Conservation (phyloP, 2,888 invertebrate genomes). For the Onchidella celtica region DNA sequence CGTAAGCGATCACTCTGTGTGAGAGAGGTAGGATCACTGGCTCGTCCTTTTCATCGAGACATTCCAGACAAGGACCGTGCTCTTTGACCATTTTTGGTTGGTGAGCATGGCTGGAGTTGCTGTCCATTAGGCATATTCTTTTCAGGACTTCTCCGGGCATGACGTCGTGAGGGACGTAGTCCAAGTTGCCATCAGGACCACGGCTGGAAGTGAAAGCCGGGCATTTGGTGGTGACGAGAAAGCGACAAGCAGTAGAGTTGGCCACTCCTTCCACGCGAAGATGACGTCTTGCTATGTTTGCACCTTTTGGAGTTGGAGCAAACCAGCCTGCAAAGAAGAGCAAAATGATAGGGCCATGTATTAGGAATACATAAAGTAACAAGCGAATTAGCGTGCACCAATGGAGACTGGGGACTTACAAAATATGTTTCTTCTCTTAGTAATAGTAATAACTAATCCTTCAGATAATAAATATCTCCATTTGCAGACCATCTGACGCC, state of each 20-base stretch:
- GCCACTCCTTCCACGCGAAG: constrained; percentile 53
- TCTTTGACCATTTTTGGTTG: constrained; percentile 7
- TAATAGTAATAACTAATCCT: too few species aligned
- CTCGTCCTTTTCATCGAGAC: constrained; percentile 61
- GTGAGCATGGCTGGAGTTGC: constrained; percentile 6
- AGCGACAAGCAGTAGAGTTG: constrained; percentile 36
- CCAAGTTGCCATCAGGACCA: constrained; percentile 12
- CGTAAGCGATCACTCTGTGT: constrained; percentile 56
- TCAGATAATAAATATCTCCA: too few species aligned
- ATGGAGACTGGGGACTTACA: neutral
- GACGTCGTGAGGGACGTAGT: constrained; percentile 51
- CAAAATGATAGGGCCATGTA: neutral
- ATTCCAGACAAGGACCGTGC: constrained; percentile 48
- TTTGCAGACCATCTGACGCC: too few species aligned
- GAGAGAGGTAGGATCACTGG: constrained; percentile 57
- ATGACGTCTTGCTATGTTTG: constrained; percentile 43
- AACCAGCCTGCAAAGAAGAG: constrained; percentile 50
- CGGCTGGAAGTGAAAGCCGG: constrained; percentile 51
- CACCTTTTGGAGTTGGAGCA: constrained; percentile 31
- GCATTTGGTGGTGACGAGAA: constrained; percentile 55
- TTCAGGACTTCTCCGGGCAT: constrained; percentile 55
- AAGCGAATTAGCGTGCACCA: too few species aligned
- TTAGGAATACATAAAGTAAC: too few species aligned
- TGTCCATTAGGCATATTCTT: constrained; percentile 50
- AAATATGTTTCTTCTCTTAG: neutral